Evolutionary conservation across 2,797 vertebrate species (phyloP), one percentile per base, ranked within the genome.

Genomic region (Bryconaethiops microstoma): DNA sequence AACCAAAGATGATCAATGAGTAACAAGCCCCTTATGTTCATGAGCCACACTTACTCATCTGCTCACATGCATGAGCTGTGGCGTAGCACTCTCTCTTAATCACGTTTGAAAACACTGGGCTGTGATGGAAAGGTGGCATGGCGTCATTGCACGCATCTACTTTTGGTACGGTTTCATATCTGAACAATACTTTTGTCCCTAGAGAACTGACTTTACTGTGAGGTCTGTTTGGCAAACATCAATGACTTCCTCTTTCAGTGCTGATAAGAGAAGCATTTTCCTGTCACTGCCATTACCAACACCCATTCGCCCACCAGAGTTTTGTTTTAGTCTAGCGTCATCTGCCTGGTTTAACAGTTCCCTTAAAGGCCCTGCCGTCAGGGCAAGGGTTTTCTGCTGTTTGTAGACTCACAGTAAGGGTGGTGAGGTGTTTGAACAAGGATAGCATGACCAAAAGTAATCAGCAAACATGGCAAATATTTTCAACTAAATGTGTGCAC

Each of bases 211-310:
- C 16, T 80, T 74, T 59, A 77, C 67, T 65, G 25, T 8, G 70
- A 65, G 57, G 67, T 72, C 10, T 70, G 76, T 83, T 82, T 69
- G 76, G 63, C 71, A 78, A 82, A 74, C 70, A 75, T 57, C 75
- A 21, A 78, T 21, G 55, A 83, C 77, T 75, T 80, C 72, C 81
- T 79, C 68, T 72, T 60, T 5, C 57, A 63, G 25, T n/a, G 68
- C 39, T 21, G 80, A 84, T 86, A 84, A 83, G 76, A 8, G 62
- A n/a, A 42, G 63, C 12, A 75, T 65, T 82, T 83, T 84, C 81
- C 78, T 72, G 80, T 76, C 59, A 74, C 57, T 73, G 57, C 76
- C 55, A 72, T 72, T 65, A 52, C 21, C 40, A 29, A 23, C 19
- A 29, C 21, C 1, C 75, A 8, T 23, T 70, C 70, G 16, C 1